Percentiles rank a stretch among this genome's conserved stretches.
These are phyloP conservation scores for Heliconius eleuchia DNA, from an alignment of 1,140 invertebrate species.

Conservation along the genomic window DNA sequence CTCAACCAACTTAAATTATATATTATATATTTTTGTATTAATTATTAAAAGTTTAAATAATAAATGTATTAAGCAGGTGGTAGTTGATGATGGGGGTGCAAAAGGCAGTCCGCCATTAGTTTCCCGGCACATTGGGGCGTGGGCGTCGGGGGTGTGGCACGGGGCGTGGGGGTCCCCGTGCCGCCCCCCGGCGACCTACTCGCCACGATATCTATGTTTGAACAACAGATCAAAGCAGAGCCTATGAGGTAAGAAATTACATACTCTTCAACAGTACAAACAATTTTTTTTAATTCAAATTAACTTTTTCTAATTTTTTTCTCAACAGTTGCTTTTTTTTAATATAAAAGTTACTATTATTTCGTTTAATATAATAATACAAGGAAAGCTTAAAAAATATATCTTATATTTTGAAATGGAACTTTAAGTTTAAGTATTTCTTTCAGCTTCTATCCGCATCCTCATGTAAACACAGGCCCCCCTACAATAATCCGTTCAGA, in stretches of 20 bases:
- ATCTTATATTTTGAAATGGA: background rate
- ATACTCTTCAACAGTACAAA: background rate
- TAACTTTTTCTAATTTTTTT: too few species aligned
- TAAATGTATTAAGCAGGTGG: conserved; percentile 53
- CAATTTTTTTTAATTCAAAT: background rate
- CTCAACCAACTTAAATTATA: too few species aligned
- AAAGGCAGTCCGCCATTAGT: conserved; percentile 74
- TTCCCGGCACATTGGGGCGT: conserved; percentile 82
- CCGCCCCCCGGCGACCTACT: conserved; percentile 82
- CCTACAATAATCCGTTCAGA: conserved; percentile 75
- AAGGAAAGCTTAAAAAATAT: background rate
- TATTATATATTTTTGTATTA: background rate
- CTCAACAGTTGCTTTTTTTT: too few species aligned
- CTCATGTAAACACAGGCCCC: conserved; percentile 74
- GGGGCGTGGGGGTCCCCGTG: conserved; percentile 81
- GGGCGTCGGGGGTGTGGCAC: conserved; percentile 79
- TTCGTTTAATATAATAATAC: too few species aligned
- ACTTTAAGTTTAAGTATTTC: background rate
- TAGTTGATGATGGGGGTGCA: conserved; percentile 66
- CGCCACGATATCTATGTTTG: conserved; percentile 84
- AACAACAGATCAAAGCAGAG: conserved; percentile 86
- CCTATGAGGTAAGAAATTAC: conserved; percentile 83
- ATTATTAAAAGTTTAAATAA: conserved; percentile 3
- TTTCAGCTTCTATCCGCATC: conserved; percentile 79
- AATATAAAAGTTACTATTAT: too few species aligned